Conservation (phyloP, 30 jellyfish, hydroid and myxozoan species). For the Haliclystus octoradiatus region DNA sequence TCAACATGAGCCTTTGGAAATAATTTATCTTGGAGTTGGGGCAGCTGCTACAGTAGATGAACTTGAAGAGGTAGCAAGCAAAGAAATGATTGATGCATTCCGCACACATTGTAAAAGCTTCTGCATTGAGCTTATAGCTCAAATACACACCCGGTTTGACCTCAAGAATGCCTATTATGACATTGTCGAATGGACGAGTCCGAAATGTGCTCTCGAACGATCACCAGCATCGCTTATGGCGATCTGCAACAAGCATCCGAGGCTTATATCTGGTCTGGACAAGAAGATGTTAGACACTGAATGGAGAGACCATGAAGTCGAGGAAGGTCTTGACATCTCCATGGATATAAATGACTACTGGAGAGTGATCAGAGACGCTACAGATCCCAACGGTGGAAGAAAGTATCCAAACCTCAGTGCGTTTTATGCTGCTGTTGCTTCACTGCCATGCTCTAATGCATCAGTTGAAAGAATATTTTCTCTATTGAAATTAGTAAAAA, state of each 20-base stretch:
- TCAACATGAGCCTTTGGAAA: conserved; percentile 10
- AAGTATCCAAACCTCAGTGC: conserved; percentile 28
- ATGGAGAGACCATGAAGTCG: conserved; percentile 40
- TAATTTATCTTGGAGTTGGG: conserved; percentile 27
- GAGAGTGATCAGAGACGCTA: conserved; percentile 4
- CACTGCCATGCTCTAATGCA: conserved; percentile 34
- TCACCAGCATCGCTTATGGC: conserved; percentile 17
- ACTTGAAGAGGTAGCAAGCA: conserved; percentile 2
- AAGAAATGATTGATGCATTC: conserved; percentile 1
- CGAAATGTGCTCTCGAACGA: conserved; percentile 16
- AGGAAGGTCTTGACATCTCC: not conserved
- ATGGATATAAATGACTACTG: conserved; percentile 10
- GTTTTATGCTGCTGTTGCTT: conserved; percentile 5
- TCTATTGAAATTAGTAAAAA: conserved; percentile 18
- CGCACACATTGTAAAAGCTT: conserved; percentile 8
- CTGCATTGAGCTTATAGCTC: conserved; percentile 8
- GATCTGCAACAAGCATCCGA: conserved; percentile 7
- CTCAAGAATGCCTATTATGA: conserved; percentile 8
- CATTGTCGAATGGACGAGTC: conserved; percentile 4
- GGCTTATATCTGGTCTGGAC: not conserved
- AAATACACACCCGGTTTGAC: conserved; percentile 19
- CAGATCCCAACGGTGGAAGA: conserved; percentile 1
- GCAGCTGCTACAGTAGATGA: conserved; percentile 15
- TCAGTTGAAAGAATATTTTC: conserved; percentile 29
- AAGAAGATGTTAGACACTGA: conserved; percentile 18